A percentile compares a stretch with the other conserved stretches of the same genome.
Evolutionary conservation across 2,888 invertebrate species (phyloP).

Genomic region (Xanthia icteritia): DNA sequence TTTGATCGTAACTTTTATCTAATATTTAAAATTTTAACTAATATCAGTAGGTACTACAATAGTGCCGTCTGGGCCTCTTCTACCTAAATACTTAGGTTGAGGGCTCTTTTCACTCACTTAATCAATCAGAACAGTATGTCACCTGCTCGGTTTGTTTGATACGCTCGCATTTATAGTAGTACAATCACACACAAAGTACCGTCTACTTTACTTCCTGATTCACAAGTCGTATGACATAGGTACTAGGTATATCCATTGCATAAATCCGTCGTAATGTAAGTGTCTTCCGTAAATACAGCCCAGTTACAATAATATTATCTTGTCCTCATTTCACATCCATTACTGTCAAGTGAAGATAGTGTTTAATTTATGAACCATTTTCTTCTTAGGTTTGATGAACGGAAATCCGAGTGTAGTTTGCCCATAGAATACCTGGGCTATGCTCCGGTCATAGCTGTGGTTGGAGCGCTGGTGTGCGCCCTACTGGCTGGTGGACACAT

Average conservation of each 20-base stretch:
- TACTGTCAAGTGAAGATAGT: background rate
- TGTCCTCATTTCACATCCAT: background rate
- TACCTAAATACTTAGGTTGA: background rate
- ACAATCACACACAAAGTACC: background rate
- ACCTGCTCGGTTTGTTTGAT: background rate
- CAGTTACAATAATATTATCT: slow-evolving; percentile 2
- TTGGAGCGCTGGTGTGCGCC: slow-evolving; percentile 73
- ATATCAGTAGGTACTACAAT: background rate
- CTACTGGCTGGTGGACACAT: slow-evolving; percentile 77
- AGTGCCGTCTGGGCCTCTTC: background rate
- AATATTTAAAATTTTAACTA: background rate
- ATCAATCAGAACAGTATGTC: background rate
- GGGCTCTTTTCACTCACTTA: too few species aligned
- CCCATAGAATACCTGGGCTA: slow-evolving; percentile 75
- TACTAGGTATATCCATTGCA: background rate
- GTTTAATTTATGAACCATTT: background rate
- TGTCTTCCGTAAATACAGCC: slow-evolving; percentile 32
- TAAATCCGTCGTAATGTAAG: background rate
- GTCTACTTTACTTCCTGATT: slow-evolving; percentile 29
- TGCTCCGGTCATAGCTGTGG: slow-evolving; percentile 77
- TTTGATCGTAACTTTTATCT: background rate
- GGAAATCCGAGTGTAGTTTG: slow-evolving; percentile 74
- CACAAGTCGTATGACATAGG: background rate
- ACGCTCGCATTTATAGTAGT: background rate
- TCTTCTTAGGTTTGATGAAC: slow-evolving; percentile 79